A percentile compares a stretch with the other conserved stretches of the same genome.
Evolutionary conservation across 2,797 vertebrate species (phyloP).

Genomic region (Macropodus opercularis): DNA sequence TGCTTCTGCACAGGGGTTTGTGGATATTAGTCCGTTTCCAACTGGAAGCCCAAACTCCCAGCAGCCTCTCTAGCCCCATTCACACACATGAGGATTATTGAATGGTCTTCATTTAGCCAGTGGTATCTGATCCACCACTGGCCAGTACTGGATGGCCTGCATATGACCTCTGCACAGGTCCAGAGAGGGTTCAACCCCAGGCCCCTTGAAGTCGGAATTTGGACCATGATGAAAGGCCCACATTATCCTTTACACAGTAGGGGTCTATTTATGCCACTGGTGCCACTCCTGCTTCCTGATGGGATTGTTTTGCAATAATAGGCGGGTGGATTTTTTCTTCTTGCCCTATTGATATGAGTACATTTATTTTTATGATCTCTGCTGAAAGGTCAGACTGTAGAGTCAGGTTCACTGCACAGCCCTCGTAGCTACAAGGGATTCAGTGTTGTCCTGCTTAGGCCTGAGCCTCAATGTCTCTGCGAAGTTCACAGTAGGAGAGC

Average conservation of each 20-base stretch:
- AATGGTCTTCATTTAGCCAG: constrained; percentile 53
- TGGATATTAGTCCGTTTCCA: constrained; percentile 61
- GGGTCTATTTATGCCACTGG: constrained; percentile 46
- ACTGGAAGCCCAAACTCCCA: constrained; percentile 47
- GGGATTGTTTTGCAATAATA: constrained; percentile 41
- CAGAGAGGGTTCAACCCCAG: constrained; percentile 44
- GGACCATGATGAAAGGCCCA: constrained; percentile 58
- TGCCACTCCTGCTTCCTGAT: constrained; percentile 39
- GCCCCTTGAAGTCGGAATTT: constrained; percentile 46
- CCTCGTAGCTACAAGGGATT: constrained; percentile 22
- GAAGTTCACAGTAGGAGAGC: constrained; percentile 47
- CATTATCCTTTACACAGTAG: constrained; percentile 53
- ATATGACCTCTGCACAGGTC: constrained; percentile 45
- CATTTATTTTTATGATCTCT: constrained; percentile 51
- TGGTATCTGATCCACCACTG: constrained; percentile 49
- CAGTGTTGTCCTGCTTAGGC: constrained; percentile 22
- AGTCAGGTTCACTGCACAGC: constrained; percentile 25
- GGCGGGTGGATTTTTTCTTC: constrained; percentile 26
- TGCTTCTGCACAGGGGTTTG: constrained; percentile 31
- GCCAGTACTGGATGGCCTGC: constrained; percentile 29
- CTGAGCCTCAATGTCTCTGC: constrained; percentile 8
- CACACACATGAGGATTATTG: constrained; percentile 26
- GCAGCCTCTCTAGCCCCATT: constrained; percentile 34
- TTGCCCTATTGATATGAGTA: constrained; percentile 49
- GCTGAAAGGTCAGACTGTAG: constrained; percentile 28